Base-by-base conservation (phyloP, 2,888 invertebrate genomes). In the Philereme vetulata region DNA sequence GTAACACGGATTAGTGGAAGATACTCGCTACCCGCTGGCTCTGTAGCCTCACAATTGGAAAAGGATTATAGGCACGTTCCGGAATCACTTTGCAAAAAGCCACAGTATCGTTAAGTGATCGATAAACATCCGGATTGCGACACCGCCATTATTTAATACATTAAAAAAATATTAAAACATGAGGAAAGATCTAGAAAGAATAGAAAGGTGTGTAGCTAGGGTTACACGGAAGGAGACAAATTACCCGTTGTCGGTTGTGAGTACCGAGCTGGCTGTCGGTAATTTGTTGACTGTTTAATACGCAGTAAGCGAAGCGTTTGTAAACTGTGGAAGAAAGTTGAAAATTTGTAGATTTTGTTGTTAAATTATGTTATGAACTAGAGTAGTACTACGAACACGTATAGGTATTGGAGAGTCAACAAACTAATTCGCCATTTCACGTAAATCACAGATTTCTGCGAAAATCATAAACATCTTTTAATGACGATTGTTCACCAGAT, bases 21-120 rank as follows among this genome's bases (percentile, higher is more conserved):
- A 21, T 21, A 21, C 21, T 21, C 21, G 21, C 21, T 4, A 42
- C 10, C 5, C 65, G 69, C 65, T 40, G 9, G 11, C 46, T 59
- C 56, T 21, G 38, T 61, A 60, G 70, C 70, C 56, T 51, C 52
- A 54, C 66, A 43, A 7, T 58, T 56, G 35, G 57, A 53, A 58
- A 66, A 70, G 68, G 69, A 64, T 65, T 65, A 62, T 63, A 63
- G 40, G 53, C 47, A 52, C 56, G 55, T 46, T 53, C 58, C 60
- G 59, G 57, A 65, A 61, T 58, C 58, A 51, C 45, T 50, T 35
- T 54, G 65, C 56, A 73, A 77, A 72, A 68, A 82, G 81, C 74
- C 57, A 64, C 65, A 51, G 56, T 55, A 56, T 61, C 66, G 53
- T 62, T 66, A 66, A 65, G 62, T 60, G 53, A 66, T 64, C 64